Evolutionary conservation across 1,140 invertebrate genomes (phyloP).

Genomic region (Ctenoplectra terminalis): DNA sequence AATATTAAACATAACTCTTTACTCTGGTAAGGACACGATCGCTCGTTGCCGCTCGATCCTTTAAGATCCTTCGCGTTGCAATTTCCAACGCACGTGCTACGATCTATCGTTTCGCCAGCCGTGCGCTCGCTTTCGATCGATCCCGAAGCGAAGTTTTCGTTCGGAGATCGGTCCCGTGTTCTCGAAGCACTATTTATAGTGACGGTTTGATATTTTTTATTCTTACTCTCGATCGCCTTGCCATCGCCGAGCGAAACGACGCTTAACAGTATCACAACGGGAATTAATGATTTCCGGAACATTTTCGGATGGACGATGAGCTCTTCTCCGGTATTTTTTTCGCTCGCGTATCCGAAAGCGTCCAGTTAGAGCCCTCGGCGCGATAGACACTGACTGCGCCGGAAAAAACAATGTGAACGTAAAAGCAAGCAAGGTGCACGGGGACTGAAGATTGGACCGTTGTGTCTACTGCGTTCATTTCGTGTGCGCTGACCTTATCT

Average conservation of each 20-base stretch:
- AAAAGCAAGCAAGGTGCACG: constrained; percentile 65
- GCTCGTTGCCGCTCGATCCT: neutral
- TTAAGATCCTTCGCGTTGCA: neutral
- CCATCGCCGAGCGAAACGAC: neutral
- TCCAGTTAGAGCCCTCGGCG: constrained; percentile 22
- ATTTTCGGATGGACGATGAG: too few relatives aligned
- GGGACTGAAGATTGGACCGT: constrained; percentile 68
- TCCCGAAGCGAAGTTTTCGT: neutral
- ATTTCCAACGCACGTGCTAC: neutral
- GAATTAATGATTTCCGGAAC: constrained; percentile 30
- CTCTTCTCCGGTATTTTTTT: too few relatives aligned
- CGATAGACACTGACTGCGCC: constrained; percentile 59
- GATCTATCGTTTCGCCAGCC: neutral
- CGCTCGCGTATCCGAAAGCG: neutral
- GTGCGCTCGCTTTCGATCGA: neutral
- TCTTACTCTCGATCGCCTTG: constrained; percentile 56
- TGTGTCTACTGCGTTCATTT: constrained; percentile 56
- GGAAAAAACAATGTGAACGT: constrained; percentile 71
- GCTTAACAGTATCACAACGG: constrained; percentile 29
- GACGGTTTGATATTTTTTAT: neutral
- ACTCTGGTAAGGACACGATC: neutral
- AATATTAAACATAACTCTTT: constrained; percentile 47
- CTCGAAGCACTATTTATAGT: neutral
- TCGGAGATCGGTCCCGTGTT: neutral
- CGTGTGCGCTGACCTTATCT: constrained; percentile 73